Evolutionary conservation across 2,888 invertebrate species (phyloP).

Genomic region (Andrena hattorfiana): DNA sequence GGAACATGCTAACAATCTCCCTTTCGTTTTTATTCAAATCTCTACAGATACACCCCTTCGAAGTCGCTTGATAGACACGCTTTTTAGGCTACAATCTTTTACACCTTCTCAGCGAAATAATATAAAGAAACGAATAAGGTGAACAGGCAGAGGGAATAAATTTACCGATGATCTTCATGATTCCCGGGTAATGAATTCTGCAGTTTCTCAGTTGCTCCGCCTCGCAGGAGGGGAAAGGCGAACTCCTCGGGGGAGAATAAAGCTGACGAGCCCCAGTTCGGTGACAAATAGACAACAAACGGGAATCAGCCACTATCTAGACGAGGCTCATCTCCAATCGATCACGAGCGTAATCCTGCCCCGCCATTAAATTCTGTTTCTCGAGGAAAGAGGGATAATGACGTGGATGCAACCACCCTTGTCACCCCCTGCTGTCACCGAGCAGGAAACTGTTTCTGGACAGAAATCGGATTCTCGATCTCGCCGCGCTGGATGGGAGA

Average conservation of each 20-base stretch:
- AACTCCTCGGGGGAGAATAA: conserved; percentile 1
- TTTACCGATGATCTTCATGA: too few species aligned
- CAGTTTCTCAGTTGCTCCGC: neutral
- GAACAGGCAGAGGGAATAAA: too few species aligned
- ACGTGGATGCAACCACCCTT: neutral
- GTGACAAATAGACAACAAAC: conserved; percentile 28
- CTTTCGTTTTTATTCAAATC: too few species aligned
- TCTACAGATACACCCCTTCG: too few species aligned
- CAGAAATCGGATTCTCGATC: conserved; percentile 34
- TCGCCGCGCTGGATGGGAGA: conserved; percentile 2
- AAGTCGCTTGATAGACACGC: too few species aligned
- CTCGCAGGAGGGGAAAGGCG: conserved; percentile 1
- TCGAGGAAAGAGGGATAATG: conserved; percentile 22
- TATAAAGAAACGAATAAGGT: too few species aligned
- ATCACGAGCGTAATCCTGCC: conserved; percentile 24
- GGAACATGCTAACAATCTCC: neutral
- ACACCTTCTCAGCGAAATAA: too few species aligned
- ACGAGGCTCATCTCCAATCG: conserved; percentile 25
- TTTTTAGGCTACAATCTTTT: too few species aligned
- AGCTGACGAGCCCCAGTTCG: conserved; percentile 1
- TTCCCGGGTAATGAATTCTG: neutral
- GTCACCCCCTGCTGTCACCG: neutral
- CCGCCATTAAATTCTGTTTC: conserved; percentile 26
- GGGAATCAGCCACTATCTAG: conserved; percentile 21
- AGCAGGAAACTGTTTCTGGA: conserved; percentile 16